Evolutionary conservation across 2,113 vertebrate genomes (phyloP), one percentile per base, ranked within the genome.

Genomic region (Colius striatus): DNA sequence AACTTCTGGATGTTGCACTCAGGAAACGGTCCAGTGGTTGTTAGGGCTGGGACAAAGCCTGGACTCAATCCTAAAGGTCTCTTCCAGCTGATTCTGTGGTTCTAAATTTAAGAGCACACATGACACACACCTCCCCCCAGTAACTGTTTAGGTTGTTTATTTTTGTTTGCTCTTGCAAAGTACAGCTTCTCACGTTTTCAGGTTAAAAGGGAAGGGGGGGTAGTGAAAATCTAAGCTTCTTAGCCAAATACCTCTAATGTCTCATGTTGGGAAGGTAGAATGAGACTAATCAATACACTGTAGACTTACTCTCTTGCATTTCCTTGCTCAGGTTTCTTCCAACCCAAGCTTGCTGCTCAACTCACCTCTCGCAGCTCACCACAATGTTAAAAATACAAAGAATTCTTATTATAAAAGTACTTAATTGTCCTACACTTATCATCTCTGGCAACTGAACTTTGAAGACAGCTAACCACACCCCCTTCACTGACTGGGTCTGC

Each of bases 261-360:
- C 34, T 87, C 34, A 53, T 45, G 34, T 68, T 45, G 85, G 36
- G 67, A 70, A 48, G 8, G 79, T 60, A 57, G 12, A 68, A 4
- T 10, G 19, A 89, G 30, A 90, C 50, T 63, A 67, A 34, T 78
- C 73, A 78, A 5, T 47, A 30, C 10, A 16, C 2, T 27, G 36
- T 6, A 84, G 61, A 50, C 20, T 83, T 94, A 90, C 22, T 86
- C 70, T 65, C 94, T 97, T 95, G 85, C 58, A 38, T 90, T 95
- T 96, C 96, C 97, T 96, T 97, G 95, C 95, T 97, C 79, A 84
- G 79, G 79, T 95, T 97, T 94, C 38, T 95, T 91, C 80, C 94
- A 96, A 90, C 87, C 74, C 93, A 91, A 96, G 87, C 83, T 15
- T 91, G 45, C 67, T 92, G 95, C 41, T 66, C 87, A 34, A 84